Conservation (phyloP, 2,797 vertebrate species). For the Chloroceryle amazona region DNA sequence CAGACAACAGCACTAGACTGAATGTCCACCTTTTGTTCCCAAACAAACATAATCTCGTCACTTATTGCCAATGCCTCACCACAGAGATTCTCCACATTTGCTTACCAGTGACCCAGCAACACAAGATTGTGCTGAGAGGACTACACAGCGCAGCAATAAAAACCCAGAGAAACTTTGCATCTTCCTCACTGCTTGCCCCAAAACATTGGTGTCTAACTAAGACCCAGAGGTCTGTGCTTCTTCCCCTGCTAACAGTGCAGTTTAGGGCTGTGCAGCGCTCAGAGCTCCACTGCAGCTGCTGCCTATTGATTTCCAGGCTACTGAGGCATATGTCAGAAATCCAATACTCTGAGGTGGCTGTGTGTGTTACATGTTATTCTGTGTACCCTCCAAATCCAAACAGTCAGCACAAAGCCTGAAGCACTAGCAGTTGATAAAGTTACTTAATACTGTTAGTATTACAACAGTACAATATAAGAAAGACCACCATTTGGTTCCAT, state of each 20-base stretch:
- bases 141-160: background rate
- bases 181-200: background rate
- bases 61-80: background rate
- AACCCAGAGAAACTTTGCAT: background rate
- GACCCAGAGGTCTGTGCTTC: background rate
- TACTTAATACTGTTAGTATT: background rate
- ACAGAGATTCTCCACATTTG: background rate
- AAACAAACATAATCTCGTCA: background rate
- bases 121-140: background rate
- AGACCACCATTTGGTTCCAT: background rate
- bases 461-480: background rate
- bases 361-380: background rate
- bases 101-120: background rate
- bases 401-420: background rate
- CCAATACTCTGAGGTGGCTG: background rate
- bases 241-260: background rate
- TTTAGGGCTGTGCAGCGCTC: background rate
- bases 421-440: background rate
- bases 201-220: background rate
- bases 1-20: background rate
- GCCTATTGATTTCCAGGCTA: slow-evolving; percentile 16
- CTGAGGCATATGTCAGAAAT: background rate
- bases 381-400: background rate
- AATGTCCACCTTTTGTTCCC: background rate
- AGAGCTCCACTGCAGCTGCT: background rate